phyloP scores from a whole-genome alignment of 2,888 invertebrate species.

The Mantis religiosa region DNA sequence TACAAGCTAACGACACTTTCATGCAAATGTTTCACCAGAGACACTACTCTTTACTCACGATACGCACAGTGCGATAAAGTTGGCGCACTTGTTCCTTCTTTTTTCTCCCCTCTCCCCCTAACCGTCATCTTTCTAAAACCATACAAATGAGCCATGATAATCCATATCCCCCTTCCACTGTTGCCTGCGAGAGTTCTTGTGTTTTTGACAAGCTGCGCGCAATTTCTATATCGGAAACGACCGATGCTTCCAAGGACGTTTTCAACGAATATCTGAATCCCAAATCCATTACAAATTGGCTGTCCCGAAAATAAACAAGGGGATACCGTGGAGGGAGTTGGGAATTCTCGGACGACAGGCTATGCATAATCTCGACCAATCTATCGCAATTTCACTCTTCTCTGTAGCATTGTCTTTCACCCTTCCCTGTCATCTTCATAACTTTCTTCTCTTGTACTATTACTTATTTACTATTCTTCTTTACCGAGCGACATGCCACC shows the following conservation, averaged over 20 bases:
- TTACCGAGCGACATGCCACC: too few relatives aligned
- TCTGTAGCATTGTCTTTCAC: too few relatives aligned
- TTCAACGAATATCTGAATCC: background rate
- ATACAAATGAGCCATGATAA: slow-evolving; percentile 3
- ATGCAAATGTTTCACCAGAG: slow-evolving; percentile 22
- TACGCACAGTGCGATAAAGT: background rate
- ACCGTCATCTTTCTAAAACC: background rate
- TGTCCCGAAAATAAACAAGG: background rate
- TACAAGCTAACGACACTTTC: slow-evolving; percentile 23
- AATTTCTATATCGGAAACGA: background rate
- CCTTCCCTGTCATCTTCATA: too few relatives aligned
- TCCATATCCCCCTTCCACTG: background rate
- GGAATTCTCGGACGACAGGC: background rate
- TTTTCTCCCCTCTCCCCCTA: background rate
- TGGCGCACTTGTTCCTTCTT: background rate
- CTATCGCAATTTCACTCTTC: too few relatives aligned
- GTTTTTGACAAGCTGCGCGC: background rate
- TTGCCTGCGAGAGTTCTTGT: background rate
- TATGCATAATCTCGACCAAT: background rate
- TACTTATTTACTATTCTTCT: too few relatives aligned
- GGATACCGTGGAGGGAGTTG: background rate
- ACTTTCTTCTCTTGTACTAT: too few relatives aligned
- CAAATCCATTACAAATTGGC: background rate
- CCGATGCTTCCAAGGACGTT: background rate
- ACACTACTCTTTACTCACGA: background rate